Evolutionary conservation across 1,140 invertebrate genomes (phyloP).

Genomic region (Nymphalis io): DNA sequence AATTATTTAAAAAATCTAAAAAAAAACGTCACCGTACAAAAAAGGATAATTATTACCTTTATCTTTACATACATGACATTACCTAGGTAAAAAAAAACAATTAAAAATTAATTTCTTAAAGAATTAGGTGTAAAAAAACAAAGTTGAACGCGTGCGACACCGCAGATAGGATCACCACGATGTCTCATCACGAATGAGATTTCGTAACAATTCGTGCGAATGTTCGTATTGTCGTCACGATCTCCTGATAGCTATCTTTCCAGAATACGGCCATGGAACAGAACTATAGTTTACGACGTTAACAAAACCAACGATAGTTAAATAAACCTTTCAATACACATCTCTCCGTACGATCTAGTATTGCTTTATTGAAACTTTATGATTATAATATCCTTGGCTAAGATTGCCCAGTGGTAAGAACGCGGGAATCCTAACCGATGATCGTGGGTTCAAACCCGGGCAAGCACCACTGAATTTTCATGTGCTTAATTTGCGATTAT

Average conservation of each 20-base stretch:
- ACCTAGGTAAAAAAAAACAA: no score
- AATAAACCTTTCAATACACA: slow-evolving; percentile 2
- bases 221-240: slow-evolving; percentile 59
- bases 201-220: slow-evolving; percentile 49
- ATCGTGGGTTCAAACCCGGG: no score
- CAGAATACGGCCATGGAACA: slow-evolving; percentile 23
- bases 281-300: slow-evolving; percentile 29
- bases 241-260: slow-evolving; percentile 46
- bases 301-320: slow-evolving; percentile 1
- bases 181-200: slow-evolving; percentile 44
- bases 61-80: no score
- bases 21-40: no score
- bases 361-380: background rate
- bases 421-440: no score
- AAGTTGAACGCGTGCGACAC: slow-evolving; percentile 22
- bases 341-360: slow-evolving; percentile 2
- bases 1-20: no score
- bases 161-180: slow-evolving; percentile 43
- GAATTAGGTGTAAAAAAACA: background rate
- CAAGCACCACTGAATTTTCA: no score
- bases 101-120: background rate
- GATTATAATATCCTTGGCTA: no score
- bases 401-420: no score
- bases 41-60: no score
- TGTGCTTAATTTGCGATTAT: no score